These are phyloP conservation scores for silkworm (Bombyx mori) DNA, from an alignment of 1,140 invertebrate species.

Conservation along the genomic window ASM3026992v2 NC_085125.1:112501-113000, in stretches of 20 bases:
- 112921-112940: constrained; percentile 26
- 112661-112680: constrained; percentile 69
- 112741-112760: constrained; percentile 53
- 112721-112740: constrained; percentile 55
- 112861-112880: constrained; percentile 28
- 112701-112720: constrained; percentile 49
- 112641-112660: constrained; percentile 73
- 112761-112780: constrained; percentile 59
- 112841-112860: constrained; percentile 29
- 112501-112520: no score
- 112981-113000: constrained; percentile 42
- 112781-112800: constrained; percentile 61
- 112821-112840: constrained; percentile 53
- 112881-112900: constrained; percentile 35
- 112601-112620: constrained; percentile 56
- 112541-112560: constrained; percentile 45
- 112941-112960: constrained; percentile 10
- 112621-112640: constrained; percentile 65
- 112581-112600: constrained; percentile 70
- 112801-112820: constrained; percentile 50
- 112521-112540: not conserved
- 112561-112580: constrained; percentile 71
- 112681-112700: constrained; percentile 19
- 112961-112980: constrained; percentile 17
- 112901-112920: constrained; percentile 47